A percentile compares a stretch with the other conserved stretches of the same genome.
These are phyloP conservation scores for Sycophila texana DNA, from an alignment of 2,888 invertebrate species.

Conservation along the genomic window DNA sequence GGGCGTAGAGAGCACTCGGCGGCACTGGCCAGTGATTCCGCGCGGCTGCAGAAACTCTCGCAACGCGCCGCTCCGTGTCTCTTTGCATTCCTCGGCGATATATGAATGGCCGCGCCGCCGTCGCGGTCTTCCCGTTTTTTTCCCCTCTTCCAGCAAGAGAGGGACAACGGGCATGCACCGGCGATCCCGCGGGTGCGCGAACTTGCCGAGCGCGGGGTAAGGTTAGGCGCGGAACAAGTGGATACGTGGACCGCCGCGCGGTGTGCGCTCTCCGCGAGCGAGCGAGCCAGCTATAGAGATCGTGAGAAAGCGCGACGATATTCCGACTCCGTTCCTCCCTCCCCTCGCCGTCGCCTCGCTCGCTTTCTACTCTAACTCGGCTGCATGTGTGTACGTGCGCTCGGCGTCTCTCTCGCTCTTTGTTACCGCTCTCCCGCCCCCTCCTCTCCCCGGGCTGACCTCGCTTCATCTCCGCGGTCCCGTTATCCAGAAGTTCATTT, in stretches of 20 bases:
- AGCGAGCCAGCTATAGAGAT: slow-evolving; percentile 34
- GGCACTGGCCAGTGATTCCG: no score
- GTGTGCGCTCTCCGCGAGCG: not conserved
- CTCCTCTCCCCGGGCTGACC: slow-evolving; percentile 53
- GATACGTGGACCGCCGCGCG: slow-evolving; percentile 22
- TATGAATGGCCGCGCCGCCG: slow-evolving; percentile 1
- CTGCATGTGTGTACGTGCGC: not conserved
- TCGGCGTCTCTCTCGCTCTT: slow-evolving; percentile 2
- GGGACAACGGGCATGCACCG: not conserved
- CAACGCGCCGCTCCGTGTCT: not conserved
- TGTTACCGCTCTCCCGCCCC: slow-evolving; percentile 16
- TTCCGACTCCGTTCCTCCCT: slow-evolving; percentile 3
- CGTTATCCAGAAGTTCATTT: slow-evolving; percentile 63
- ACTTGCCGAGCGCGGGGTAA: slow-evolving; percentile 10
- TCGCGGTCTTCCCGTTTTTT: not conserved
- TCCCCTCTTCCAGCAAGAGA: not conserved
- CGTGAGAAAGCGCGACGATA: slow-evolving; percentile 55
- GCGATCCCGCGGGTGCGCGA: not conserved
- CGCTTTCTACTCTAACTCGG: slow-evolving; percentile 18
- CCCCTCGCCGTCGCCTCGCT: slow-evolving; percentile 20
- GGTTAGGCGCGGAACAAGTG: slow-evolving; percentile 47
- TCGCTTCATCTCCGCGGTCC: slow-evolving; percentile 56
- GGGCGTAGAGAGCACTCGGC: no score
- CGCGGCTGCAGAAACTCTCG: not conserved
- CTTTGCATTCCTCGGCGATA: slow-evolving; percentile 30